phyloP scores from a whole-genome alignment of 2,113 vertebrate genomes.

The Corvus moneduloides region DNA sequence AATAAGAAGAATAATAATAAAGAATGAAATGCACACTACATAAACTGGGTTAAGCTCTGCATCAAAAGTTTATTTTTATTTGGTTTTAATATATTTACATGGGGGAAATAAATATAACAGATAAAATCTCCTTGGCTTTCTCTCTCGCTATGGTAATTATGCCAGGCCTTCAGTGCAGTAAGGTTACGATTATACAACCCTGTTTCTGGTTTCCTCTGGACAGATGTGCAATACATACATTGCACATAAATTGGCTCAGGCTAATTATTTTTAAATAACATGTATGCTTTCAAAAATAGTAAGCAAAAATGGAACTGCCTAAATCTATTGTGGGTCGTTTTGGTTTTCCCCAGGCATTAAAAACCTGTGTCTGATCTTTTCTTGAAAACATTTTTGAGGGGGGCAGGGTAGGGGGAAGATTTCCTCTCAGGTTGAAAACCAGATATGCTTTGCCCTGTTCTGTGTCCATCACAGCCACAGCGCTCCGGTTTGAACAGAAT shows the following conservation, averaged over 20 bases:
- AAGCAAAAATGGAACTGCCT: slow-evolving; percentile 51
- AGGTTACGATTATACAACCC: slow-evolving; percentile 46
- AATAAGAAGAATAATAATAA: neutral
- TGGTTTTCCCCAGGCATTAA: slow-evolving; percentile 51
- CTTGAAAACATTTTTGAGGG: slow-evolving; percentile 33
- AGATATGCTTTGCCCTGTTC: slow-evolving; percentile 38
- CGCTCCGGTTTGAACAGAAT: neutral
- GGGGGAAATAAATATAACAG: slow-evolving; percentile 29
- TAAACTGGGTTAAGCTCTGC: neutral
- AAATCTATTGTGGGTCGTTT: slow-evolving; percentile 24
- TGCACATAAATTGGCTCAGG: slow-evolving; percentile 44
- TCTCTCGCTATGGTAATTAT: neutral
- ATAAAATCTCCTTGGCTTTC: slow-evolving; percentile 52
- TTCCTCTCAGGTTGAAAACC: slow-evolving; percentile 41
- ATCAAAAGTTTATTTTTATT: slow-evolving; percentile 38
- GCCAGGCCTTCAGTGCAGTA: slow-evolving; percentile 16
- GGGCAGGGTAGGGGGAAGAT: neutral
- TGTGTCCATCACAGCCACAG: slow-evolving; percentile 33
- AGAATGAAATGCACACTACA: neutral
- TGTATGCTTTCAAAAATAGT: slow-evolving; percentile 54
- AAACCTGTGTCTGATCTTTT: slow-evolving; percentile 36
- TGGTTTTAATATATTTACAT: slow-evolving; percentile 24
- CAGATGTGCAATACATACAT: slow-evolving; percentile 49
- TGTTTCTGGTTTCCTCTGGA: slow-evolving; percentile 47
- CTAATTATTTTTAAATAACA: slow-evolving; percentile 63